Percentiles rank a stretch among this genome's conserved stretches.
These are phyloP conservation scores for Parnassius mnemosyne DNA, from an alignment of 2,888 invertebrate genomes.

Conservation along the genomic window DNA sequence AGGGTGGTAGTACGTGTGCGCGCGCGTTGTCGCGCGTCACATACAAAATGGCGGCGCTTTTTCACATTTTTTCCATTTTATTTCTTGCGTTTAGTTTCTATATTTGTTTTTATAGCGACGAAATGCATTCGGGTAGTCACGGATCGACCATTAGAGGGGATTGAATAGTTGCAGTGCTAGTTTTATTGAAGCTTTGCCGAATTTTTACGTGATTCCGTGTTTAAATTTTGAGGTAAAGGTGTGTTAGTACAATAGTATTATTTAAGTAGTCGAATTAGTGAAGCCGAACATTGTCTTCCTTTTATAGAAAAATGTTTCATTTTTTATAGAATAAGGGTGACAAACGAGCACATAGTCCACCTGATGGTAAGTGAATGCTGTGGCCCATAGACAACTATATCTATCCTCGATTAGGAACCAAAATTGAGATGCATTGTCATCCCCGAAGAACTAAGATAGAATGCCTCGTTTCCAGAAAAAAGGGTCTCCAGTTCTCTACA, in stretches of 20 bases:
- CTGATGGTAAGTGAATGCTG: too few species aligned
- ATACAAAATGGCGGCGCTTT: conserved; percentile 51
- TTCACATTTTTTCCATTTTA: conserved; percentile 56
- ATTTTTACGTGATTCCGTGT: conserved; percentile 33
- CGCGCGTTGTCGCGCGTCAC: conserved; percentile 38
- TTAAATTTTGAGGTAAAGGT: conserved; percentile 16
- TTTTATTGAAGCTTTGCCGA: conserved; percentile 30
- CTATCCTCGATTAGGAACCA: too few species aligned
- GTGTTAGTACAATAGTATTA: conserved; percentile 13
- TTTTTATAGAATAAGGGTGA: too few species aligned
- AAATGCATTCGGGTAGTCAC: conserved; percentile 69
- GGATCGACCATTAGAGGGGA: conserved; percentile 66
- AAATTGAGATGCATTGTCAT: too few species aligned
- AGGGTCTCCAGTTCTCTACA: too few species aligned
- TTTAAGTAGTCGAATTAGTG: background rate
- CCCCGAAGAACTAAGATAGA: too few species aligned
- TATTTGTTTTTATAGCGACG: conserved; percentile 76
- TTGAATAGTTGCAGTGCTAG: conserved; percentile 33
- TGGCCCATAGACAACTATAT: too few species aligned
- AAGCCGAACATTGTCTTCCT: background rate
- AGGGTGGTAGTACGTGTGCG: conserved; percentile 61
- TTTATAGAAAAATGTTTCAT: background rate
- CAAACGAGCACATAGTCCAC: too few species aligned
- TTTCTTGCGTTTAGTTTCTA: conserved; percentile 65
- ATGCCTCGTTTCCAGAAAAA: too few species aligned